A percentile compares a stretch with the other conserved stretches of the same genome.
phyloP scores from a whole-genome alignment of 23 tunicate species.

The Ciona savignyi region DNA sequence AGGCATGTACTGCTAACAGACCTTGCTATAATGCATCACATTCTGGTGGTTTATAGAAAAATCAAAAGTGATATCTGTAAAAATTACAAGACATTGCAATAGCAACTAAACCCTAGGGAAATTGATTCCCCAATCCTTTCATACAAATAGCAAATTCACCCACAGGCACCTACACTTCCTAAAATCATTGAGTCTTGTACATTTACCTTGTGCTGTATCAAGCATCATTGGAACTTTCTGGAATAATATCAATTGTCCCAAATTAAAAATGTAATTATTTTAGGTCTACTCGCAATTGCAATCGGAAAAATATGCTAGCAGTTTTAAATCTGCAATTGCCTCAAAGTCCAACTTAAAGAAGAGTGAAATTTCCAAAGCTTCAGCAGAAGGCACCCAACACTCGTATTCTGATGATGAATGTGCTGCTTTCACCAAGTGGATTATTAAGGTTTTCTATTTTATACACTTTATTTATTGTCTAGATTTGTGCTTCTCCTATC shows the following conservation, averaged over 20 bases:
- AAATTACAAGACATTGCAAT: too few relatives aligned
- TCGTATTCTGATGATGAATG: conserved; percentile 89
- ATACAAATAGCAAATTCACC: too few relatives aligned
- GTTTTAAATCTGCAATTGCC: conserved; percentile 30
- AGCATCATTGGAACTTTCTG: too few relatives aligned
- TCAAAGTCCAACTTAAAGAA: conserved; percentile 50
- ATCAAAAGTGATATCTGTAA: too few relatives aligned
- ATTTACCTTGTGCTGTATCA: too few relatives aligned
- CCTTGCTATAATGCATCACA: neutral
- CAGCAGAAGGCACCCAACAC: conserved; percentile 92
- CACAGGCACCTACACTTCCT: too few relatives aligned
- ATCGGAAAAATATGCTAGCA: conserved; percentile 46
- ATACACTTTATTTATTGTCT: neutral
- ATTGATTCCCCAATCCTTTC: too few relatives aligned
- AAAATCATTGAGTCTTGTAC: too few relatives aligned
- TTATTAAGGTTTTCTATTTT: neutral
- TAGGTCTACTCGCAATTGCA: conserved; percentile 35
- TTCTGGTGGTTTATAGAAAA: too few relatives aligned
- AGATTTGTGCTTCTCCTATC: neutral
- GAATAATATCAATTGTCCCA: neutral
- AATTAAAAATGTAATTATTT: neutral
- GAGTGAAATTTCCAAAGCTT: conserved; percentile 31
- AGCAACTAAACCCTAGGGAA: too few relatives aligned
- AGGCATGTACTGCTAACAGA: too few relatives aligned
- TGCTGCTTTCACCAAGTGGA: conserved; percentile 77